Conservation (phyloP, 2,113 vertebrate genomes). For the Calonectris borealis region DNA sequence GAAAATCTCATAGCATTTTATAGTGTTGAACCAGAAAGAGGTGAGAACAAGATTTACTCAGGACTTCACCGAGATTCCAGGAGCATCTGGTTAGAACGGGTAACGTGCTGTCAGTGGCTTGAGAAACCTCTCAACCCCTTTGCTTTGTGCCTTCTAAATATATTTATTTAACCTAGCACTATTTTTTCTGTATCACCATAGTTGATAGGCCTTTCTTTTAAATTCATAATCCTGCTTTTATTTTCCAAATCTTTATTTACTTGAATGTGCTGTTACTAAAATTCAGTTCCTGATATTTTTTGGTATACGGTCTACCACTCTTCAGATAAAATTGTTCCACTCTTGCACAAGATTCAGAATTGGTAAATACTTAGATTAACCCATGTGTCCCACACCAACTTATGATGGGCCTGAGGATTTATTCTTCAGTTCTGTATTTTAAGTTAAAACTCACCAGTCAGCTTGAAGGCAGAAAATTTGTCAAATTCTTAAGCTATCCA, state of each 20-base stretch:
- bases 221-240: background rate
- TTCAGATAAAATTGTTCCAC: background rate
- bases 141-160: background rate
- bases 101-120: background rate
- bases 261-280: background rate
- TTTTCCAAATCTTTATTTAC: background rate
- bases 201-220: background rate
- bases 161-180: background rate
- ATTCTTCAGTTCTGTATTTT: background rate
- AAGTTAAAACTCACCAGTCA: background rate
- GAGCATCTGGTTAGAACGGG: background rate
- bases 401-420: background rate
- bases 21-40: background rate
- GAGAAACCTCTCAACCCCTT: background rate
- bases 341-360: background rate
- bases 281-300: background rate
- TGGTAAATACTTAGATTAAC: background rate
- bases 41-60: background rate
- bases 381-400: rapidly evolving
- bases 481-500: background rate
- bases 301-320: background rate
- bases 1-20: background rate
- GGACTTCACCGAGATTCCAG: background rate
- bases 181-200: background rate
- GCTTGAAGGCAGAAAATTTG: background rate